phyloP scores from a whole-genome alignment of 2,113 vertebrate genomes.

The Protobothrops mucrosquamatus region DNA sequence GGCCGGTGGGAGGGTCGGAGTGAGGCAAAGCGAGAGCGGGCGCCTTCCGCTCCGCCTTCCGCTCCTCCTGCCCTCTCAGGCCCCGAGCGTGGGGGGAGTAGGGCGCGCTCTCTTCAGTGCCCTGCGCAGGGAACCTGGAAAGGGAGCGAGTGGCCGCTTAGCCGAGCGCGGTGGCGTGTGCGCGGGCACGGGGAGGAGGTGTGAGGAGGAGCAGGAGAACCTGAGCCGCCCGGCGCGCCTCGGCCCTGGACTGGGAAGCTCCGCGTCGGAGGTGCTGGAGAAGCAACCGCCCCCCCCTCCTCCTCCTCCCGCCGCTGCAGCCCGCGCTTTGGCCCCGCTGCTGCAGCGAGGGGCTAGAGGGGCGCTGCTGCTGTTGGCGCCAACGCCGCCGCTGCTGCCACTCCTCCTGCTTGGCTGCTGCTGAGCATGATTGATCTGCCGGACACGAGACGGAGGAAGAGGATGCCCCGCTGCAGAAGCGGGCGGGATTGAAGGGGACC shows the following conservation, averaged over 20 bases:
- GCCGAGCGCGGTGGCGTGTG: constrained; percentile 23
- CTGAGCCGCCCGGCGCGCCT: neutral
- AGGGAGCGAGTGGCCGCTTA: neutral
- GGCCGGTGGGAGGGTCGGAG: constrained; percentile 30
- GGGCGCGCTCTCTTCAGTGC: neutral
- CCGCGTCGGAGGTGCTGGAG: neutral
- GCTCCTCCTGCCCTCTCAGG: neutral
- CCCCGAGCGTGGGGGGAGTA: neutral
- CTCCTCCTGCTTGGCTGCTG: neutral
- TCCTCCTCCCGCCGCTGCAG: neutral
- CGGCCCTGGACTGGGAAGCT: neutral
- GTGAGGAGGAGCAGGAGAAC: constrained; percentile 32
- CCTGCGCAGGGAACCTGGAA: neutral
- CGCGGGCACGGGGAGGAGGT: constrained; percentile 27
- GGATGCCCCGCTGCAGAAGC: constrained; percentile 23
- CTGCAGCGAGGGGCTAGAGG: constrained; percentile 29
- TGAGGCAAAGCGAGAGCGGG: constrained; percentile 15
- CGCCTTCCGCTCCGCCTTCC: neutral
- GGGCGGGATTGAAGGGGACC: constrained; percentile 38
- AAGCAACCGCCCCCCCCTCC: too few species aligned
- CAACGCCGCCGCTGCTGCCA: neutral
- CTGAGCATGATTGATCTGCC: constrained; percentile 20
- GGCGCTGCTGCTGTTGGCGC: constrained; percentile 3
- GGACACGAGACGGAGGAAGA: constrained; percentile 8
- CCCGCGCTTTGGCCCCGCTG: constrained; percentile 3